Evolutionary conservation across 2,888 invertebrate genomes (phyloP), one percentile per base, ranked within the genome.

Genomic region (Punctoribates punctum): DNA sequence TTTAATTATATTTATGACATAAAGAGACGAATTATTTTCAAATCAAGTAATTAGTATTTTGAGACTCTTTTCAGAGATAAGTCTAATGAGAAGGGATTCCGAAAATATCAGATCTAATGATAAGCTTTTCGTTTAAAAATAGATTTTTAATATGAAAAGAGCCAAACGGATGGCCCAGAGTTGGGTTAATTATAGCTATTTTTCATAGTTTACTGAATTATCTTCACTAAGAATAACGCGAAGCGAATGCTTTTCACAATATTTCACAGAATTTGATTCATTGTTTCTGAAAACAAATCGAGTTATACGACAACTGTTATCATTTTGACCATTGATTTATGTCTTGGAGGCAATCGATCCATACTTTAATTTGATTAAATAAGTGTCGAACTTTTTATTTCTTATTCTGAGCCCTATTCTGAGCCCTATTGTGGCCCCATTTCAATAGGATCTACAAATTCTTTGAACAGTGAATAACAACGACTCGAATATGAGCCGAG

Each of bases 321-420:
- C 25, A 25, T 57, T 57, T 54, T 15, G 20, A 9, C 8, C 54
- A 20, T n/a, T 54, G n/a, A 54, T 54, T 54, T 20, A 54, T 54
- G 54, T 54, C 8, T 17, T 20, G 20, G n/a, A 54, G 1, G 4
- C 20, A 54, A 54, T 54, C 54, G 57, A 57, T 57, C 20, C 23
- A 8, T 57, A 65, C 65, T 38, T 34, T 34, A 34, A 65, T 65
- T 62, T 34, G 65, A 65, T 65, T 65, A 65, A 65, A 29, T 20
- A 65, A 65, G 34, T 20, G 13, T 65, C 65, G 17, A 65, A 65
- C 23, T 23, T 60, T 57, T 9, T 57, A 6, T 62, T 4, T 34
- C 20, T 29, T 3, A 65, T 65, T 57, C 13, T 20, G 20, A n/a
- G n/a, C n/a, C n/a, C n/a, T n/a, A n/a, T n/a, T 57, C 4, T 34